phyloP scores from a whole-genome alignment of 37 sponge, comb jelly and placozoan genomes.

The Ephydatia muelleri region DNA sequence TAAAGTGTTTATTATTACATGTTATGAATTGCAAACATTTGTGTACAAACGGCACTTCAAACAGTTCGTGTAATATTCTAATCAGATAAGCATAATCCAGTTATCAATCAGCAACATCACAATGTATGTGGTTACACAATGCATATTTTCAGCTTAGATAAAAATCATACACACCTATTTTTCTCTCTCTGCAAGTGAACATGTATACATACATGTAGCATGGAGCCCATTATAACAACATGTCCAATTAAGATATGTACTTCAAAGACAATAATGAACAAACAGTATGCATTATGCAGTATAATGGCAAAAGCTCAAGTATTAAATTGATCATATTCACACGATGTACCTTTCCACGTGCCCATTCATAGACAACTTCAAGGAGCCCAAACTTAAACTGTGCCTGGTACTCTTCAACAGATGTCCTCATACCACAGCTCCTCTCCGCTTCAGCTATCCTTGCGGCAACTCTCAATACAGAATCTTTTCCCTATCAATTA shows the following conservation, averaged over 20 bases:
- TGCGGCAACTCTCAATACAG: constrained; percentile 59
- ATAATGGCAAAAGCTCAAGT: background rate
- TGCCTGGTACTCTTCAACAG: constrained; percentile 66
- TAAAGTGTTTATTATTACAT: background rate
- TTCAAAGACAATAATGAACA: background rate
- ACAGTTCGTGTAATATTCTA: too few species aligned
- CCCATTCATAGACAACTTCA: constrained; percentile 99
- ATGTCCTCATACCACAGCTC: constrained; percentile 61
- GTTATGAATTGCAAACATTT: background rate
- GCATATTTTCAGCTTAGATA: too few species aligned
- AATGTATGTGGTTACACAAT: too few species aligned
- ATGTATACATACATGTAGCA: too few species aligned
- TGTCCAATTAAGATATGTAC: background rate
- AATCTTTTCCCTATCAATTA: constrained; percentile 69
- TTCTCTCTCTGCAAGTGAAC: too few species aligned
- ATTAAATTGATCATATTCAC: background rate
- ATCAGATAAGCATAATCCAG: too few species aligned
- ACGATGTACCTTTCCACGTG: constrained; percentile 80
- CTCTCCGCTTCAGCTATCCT: constrained; percentile 69
- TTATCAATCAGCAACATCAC: too few species aligned
- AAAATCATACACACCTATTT: too few species aligned
- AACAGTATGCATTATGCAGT: background rate
- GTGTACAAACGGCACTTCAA: background rate
- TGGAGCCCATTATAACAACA: too few species aligned
- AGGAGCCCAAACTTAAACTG: constrained; percentile 91